Evolutionary conservation across 2,797 vertebrate species (phyloP).

Genomic region (Nannoperca australis): DNA sequence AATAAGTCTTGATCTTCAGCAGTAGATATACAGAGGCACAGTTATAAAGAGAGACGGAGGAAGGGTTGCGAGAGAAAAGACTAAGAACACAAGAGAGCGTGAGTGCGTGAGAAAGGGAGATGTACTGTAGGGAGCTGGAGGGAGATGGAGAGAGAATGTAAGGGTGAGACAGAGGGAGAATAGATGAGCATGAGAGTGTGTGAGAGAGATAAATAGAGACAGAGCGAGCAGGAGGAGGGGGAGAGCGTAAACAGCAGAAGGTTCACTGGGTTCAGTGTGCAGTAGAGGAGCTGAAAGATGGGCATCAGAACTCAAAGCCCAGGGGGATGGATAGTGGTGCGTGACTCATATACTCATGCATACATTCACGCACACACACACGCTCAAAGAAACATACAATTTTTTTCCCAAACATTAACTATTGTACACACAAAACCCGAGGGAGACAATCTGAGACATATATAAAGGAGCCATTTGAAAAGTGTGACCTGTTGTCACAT

Average conservation of each 20-base stretch:
- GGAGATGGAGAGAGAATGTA: slow-evolving; percentile 57
- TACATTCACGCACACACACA: slow-evolving; percentile 70
- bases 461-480: slow-evolving; percentile 39
- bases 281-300: slow-evolving; percentile 80
- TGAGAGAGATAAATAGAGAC: slow-evolving; percentile 75
- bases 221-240: slow-evolving; percentile 65
- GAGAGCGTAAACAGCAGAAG: slow-evolving; percentile 81
- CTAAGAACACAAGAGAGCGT: slow-evolving; percentile 59
- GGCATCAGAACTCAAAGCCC: slow-evolving; percentile 79
- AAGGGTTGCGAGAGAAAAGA: slow-evolving; percentile 50
- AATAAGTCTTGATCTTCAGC: slow-evolving; percentile 66
- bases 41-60: slow-evolving; percentile 55
- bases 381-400: slow-evolving; percentile 36
- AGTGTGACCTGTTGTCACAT: slow-evolving; percentile 31
- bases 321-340: slow-evolving; percentile 77
- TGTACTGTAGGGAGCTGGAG: slow-evolving; percentile 68
- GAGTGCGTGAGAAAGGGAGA: slow-evolving; percentile 72
- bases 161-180: slow-evolving; percentile 67
- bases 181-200: slow-evolving; percentile 72
- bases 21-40: slow-evolving; percentile 49
- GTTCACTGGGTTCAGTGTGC: slow-evolving; percentile 83
- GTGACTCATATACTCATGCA: slow-evolving; percentile 83
- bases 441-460: slow-evolving; percentile 40
- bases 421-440: slow-evolving; percentile 38
- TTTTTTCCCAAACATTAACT: slow-evolving; percentile 48